These are phyloP conservation scores for Poeciliopsis prolifica DNA, from an alignment of 2,113 vertebrate genomes.

Conservation along the genomic window DNA sequence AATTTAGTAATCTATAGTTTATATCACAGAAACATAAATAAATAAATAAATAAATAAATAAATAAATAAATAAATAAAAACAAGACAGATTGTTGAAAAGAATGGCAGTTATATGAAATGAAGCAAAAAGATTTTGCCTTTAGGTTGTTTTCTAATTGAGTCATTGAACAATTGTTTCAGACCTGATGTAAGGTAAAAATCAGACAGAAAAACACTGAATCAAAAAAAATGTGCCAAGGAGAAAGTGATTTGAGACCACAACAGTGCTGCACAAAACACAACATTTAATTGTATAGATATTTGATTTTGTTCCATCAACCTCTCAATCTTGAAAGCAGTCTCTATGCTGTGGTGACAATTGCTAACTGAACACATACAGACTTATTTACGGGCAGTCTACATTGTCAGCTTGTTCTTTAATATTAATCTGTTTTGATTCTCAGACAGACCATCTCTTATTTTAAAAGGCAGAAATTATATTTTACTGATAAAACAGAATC, in stretches of 20 bases:
- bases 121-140: no score
- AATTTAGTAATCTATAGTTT: no score
- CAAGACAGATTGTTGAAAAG: no score
- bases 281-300: constrained; percentile 59
- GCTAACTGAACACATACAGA: neutral
- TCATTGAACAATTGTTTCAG: no score
- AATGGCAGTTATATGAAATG: no score
- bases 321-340: constrained; percentile 28
- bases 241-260: constrained; percentile 37
- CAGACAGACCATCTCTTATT: constrained; percentile 47
- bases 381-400: constrained; percentile 15
- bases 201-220: constrained; percentile 50
- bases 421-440: constrained; percentile 47
- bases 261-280: constrained; percentile 64
- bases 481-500: constrained; percentile 60
- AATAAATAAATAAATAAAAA: no score
- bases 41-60: no score
- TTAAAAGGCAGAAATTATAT: constrained; percentile 66
- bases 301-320: constrained; percentile 24
- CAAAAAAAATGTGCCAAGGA: constrained; percentile 51
- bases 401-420: constrained; percentile 44
- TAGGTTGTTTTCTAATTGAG: no score
- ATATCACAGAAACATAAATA: no score
- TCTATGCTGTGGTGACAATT: constrained; percentile 1
- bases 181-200: constrained; percentile 18